Base-by-base conservation (phyloP, 2,797 vertebrate genomes). In the Lutjanus campechanus region DNA sequence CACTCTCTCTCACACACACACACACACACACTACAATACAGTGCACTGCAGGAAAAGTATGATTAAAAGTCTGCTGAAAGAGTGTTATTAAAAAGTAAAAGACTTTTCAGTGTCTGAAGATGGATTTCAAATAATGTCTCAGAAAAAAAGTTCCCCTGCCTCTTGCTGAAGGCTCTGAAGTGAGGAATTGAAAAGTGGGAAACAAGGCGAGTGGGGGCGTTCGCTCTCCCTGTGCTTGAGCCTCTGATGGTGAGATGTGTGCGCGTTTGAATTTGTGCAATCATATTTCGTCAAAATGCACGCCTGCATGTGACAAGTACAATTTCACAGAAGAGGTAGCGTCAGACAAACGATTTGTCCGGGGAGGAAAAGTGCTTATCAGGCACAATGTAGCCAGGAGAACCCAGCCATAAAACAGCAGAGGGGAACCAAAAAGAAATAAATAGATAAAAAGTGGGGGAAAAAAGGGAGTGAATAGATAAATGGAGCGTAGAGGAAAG, bases 311-410 rank as follows among this genome's bases (percentile, higher is more conserved):
- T 83, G 87, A 90, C 88, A 88, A 86, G 86, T 84, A 87, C 81
- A 89, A 93, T 94, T 94, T 93, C 91, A 91, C 93, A 92, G 88
- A 71, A 85, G 84, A 89, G 59, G 82, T 83, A 56, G 63, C 60
- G 54, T 77, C 77, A 86, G 89, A 89, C 70, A 85, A 90, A 86
- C n/a, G 76, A 85, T 85, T 82, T 62, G 70, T 81, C 66, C 50
- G 1, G 8, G 15, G 59, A 73, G 79, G 60, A 82, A 90, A 92
- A 86, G 22, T 87, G 91, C 88, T 92, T 79, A 93, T 86, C 49
- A 5, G 61, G 86, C 92, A 91, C 76, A 88, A 53, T 79, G 83
- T 84, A 44, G 49, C 69, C 2, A n/a, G 46, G n/a, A 74, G 73
- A 83, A 70, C 9, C 10, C 71, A 36, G 60, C 54, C 4, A 1